Percentiles rank a stretch among this genome's conserved stretches.
Conservation (phyloP, 2,888 invertebrate genomes). For the Beris morrisii region DNA sequence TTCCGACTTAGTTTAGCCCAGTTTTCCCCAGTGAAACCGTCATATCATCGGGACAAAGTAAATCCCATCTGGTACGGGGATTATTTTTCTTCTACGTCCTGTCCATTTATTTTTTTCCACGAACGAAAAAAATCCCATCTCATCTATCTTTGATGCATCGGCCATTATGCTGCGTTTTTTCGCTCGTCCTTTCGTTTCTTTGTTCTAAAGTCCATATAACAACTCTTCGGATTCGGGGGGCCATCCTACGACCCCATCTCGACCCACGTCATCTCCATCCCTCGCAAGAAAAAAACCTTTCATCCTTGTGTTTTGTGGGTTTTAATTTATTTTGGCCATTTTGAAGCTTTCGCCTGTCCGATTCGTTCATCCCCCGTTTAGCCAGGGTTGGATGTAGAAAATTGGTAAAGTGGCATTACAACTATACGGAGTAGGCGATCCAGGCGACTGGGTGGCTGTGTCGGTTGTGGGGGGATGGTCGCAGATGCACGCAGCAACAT, state of each 20-base stretch:
- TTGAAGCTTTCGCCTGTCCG: conserved; percentile 37
- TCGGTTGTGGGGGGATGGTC: conserved; percentile 17
- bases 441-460: conserved; percentile 4
- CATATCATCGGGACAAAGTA: conserved; percentile 19
- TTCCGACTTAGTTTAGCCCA: conserved; percentile 26
- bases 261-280: conserved; percentile 22
- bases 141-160: conserved; percentile 32
- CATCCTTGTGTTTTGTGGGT: conserved; percentile 35
- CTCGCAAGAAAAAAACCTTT: conserved; percentile 20
- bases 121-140: conserved; percentile 19
- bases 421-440: conserved; percentile 6
- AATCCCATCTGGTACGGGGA: conserved; percentile 25
- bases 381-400: conserved; percentile 31
- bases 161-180: conserved; percentile 31
- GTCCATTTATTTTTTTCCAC: conserved; percentile 20
- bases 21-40: conserved; percentile 8
- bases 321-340: conserved; percentile 41
- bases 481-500: conserved; percentile 26
- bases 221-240: conserved; percentile 12
- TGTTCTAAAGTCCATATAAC: conserved; percentile 14
- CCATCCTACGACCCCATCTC: conserved; percentile 21
- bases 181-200: not conserved
- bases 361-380: conserved; percentile 35
- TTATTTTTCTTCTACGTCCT: conserved; percentile 30
- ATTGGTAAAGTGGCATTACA: conserved; percentile 31